Evolutionary conservation across 2,113 vertebrate genomes (phyloP).

Genomic region (Paradoxurus hermaphroditus): DNA sequence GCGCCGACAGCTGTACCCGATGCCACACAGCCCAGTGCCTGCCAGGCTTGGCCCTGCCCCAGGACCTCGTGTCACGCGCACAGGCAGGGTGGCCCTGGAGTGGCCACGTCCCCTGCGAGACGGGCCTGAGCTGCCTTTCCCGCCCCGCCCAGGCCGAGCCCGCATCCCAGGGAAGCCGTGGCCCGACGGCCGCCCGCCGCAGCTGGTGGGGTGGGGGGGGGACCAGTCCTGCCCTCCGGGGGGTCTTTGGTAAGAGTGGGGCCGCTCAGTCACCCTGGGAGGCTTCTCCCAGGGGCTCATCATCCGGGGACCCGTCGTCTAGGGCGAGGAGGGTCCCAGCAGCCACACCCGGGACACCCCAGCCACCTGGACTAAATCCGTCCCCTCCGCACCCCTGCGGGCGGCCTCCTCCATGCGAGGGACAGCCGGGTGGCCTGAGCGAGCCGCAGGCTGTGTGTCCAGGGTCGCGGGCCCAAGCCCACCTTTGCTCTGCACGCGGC

Average conservation of each 20-base stretch:
- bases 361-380: neutral
- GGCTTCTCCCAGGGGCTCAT: neutral
- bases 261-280: neutral
- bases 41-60: neutral
- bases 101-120: accelerated
- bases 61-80: neutral
- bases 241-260: neutral
- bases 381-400: neutral
- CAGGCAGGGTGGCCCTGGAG: neutral
- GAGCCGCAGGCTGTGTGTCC: neutral
- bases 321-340: neutral
- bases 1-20: accelerated
- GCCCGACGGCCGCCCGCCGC: neutral
- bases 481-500: neutral
- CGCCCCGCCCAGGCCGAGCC: neutral
- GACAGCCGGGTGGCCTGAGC: neutral
- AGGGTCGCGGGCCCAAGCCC: neutral
- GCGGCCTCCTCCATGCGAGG: neutral
- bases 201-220: neutral
- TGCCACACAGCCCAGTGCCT: neutral
- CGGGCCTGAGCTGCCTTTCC: neutral
- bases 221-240: too few relatives aligned
- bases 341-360: neutral
- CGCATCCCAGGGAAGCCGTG: too few relatives aligned
- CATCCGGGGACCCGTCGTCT: too few relatives aligned